These are phyloP conservation scores for Homalodisca vitripennis DNA, from an alignment of 1,140 invertebrate genomes.

Conservation along the genomic window DNA sequence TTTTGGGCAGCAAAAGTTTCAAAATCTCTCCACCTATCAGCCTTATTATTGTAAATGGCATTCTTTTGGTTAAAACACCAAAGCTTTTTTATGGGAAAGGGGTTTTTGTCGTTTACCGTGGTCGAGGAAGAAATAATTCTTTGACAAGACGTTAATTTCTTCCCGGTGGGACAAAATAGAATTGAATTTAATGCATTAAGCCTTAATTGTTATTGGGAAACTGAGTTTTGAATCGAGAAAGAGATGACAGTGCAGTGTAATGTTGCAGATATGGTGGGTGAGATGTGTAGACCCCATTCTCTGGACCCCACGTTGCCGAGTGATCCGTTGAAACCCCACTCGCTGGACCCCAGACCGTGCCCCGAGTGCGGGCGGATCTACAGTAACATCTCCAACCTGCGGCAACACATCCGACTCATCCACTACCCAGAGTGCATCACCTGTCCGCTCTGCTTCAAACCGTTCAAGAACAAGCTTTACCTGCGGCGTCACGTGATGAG, in stretches of 20 bases:
- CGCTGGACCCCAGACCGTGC: constrained; percentile 67
- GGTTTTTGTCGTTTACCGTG: no score
- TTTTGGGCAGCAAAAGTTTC: background rate
- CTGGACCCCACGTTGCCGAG: constrained; percentile 58
- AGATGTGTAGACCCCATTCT: constrained; percentile 58
- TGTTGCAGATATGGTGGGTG: constrained; percentile 28
- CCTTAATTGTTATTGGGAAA: no score
- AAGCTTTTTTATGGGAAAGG: background rate
- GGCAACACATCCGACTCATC: constrained; percentile 76
- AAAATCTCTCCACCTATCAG: no score
- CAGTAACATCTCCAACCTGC: constrained; percentile 76
- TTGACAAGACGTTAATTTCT: no score
- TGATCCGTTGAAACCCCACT: constrained; percentile 56
- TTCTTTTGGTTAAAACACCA: constrained; percentile 5
- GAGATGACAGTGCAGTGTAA: background rate
- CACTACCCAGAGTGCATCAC: constrained; percentile 73
- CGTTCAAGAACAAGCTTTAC: constrained; percentile 76
- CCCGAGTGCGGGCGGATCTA: constrained; percentile 75
- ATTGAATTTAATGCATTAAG: no score
- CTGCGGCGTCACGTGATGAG: constrained; percentile 65
- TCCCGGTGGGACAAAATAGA: no score
- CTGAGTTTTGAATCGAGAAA: no score
- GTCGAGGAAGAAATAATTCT: no score
- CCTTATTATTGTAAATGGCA: constrained; percentile 11
- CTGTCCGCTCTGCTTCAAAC: constrained; percentile 70